phyloP scores from a whole-genome alignment of 2,797 vertebrate species.

The Helostoma temminkii region DNA sequence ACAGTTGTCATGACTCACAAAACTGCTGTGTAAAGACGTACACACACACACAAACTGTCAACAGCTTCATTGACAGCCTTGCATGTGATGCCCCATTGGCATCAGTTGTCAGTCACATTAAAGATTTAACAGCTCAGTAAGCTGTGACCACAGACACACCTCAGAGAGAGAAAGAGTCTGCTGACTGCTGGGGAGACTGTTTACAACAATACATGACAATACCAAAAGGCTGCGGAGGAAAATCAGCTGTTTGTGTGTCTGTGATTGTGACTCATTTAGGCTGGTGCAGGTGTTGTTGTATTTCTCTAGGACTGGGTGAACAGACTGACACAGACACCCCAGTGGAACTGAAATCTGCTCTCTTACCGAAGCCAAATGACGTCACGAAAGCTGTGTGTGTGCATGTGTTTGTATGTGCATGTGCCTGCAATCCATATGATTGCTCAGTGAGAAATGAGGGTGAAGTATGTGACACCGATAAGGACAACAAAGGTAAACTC shows the following conservation, averaged over 20 bases:
- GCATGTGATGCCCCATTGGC: constrained; percentile 50
- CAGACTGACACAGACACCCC: constrained; percentile 77
- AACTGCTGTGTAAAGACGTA: background rate
- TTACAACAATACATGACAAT: constrained; percentile 27
- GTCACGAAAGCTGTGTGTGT: constrained; percentile 51
- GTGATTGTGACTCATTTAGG: constrained; percentile 69
- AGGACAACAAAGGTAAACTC: constrained; percentile 40
- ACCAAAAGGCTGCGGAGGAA: constrained; percentile 30
- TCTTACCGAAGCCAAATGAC: constrained; percentile 75
- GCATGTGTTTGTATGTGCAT: constrained; percentile 1
- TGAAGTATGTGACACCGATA: constrained; percentile 26
- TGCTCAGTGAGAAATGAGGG: constrained; percentile 46
- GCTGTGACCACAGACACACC: constrained; percentile 52
- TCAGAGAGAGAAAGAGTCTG: constrained; percentile 33
- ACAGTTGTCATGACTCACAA: constrained; percentile 33
- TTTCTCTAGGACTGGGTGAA: constrained; percentile 69
- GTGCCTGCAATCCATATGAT: constrained; percentile 31
- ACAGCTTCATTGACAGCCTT: constrained; percentile 54
- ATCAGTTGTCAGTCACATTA: constrained; percentile 66
- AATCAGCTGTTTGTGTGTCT: constrained; percentile 22
- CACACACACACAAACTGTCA: constrained; percentile 16
- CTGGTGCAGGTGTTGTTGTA: constrained; percentile 70
- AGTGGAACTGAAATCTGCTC: constrained; percentile 76
- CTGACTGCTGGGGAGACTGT: constrained; percentile 12
- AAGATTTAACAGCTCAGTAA: constrained; percentile 68